Conservation (phyloP, 2,113 vertebrate species). For the Seriola dumerili region DNA sequence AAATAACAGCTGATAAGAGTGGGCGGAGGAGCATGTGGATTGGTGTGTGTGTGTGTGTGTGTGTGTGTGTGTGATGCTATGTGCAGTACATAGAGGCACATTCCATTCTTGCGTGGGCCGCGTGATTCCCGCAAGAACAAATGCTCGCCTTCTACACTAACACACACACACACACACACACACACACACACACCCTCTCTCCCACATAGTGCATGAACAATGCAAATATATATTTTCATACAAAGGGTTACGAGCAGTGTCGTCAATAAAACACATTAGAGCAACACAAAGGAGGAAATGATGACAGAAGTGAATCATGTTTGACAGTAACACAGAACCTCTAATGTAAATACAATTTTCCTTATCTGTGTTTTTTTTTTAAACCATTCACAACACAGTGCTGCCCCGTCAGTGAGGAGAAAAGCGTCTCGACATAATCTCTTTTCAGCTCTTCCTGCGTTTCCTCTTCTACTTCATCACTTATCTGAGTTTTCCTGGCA, state of each 20-base stretch:
- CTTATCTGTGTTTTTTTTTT: conserved; percentile 22
- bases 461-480: conserved; percentile 59
- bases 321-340: background rate
- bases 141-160: conserved; percentile 2
- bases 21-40: conserved; percentile 29
- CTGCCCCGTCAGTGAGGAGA: conserved; percentile 7
- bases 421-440: conserved; percentile 40
- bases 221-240: too few species aligned
- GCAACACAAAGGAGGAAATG: background rate
- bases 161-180: background rate
- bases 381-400: background rate
- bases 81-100: conserved; percentile 28
- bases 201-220: too few species aligned
- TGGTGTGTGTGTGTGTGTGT: conserved; percentile 7
- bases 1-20: conserved; percentile 68
- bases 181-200: background rate
- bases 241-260: background rate
- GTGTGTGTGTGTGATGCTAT: conserved; percentile 3
- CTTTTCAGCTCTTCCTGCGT: conserved; percentile 37
- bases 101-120: conserved; percentile 54
- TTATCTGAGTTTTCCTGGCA: conserved; percentile 72
- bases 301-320: background rate
- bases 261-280: background rate
- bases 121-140: conserved; percentile 36
- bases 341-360: background rate